Percentiles rank a stretch among this genome's conserved stretches.
Evolutionary conservation across 2,888 invertebrate species (phyloP).

Genomic region (Agonum fuliginosum): DNA sequence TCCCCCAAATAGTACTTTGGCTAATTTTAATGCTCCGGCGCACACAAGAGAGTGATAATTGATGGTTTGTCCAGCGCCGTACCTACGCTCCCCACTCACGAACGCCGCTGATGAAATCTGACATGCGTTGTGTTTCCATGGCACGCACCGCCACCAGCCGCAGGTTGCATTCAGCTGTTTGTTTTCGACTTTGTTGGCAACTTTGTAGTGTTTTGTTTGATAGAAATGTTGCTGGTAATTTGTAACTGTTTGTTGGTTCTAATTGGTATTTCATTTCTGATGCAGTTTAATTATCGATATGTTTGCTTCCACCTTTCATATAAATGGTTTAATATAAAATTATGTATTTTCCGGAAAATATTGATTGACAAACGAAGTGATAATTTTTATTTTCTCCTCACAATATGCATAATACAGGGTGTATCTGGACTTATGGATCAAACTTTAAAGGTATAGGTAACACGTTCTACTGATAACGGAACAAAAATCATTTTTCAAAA

Average conservation of each 20-base stretch:
- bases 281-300: background rate
- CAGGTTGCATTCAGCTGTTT: background rate
- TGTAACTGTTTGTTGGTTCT: background rate
- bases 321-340: too few relatives aligned
- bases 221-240: background rate
- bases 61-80: constrained; percentile 64
- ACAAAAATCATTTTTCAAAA: too few relatives aligned
- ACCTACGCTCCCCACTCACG: constrained; percentile 27
- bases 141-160: constrained; percentile 6
- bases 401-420: too few relatives aligned
- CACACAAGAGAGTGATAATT: constrained; percentile 69
- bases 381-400: too few relatives aligned
- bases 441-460: too few relatives aligned
- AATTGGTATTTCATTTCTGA: background rate
- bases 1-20: constrained; percentile 68
- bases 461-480: too few relatives aligned
- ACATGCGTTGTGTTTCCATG: constrained; percentile 34
- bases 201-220: constrained; percentile 6
- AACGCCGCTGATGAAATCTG: constrained; percentile 58
- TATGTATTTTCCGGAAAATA: background rate
- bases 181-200: constrained; percentile 7
- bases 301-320: background rate
- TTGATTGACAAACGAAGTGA: constrained; percentile 8
- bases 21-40: constrained; percentile 72
- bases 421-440: too few relatives aligned